Percentiles rank a stretch among this genome's conserved stretches.
Evolutionary conservation across 2,888 invertebrate species (phyloP).

Genomic region (Pristionchus maxplancki): DNA sequence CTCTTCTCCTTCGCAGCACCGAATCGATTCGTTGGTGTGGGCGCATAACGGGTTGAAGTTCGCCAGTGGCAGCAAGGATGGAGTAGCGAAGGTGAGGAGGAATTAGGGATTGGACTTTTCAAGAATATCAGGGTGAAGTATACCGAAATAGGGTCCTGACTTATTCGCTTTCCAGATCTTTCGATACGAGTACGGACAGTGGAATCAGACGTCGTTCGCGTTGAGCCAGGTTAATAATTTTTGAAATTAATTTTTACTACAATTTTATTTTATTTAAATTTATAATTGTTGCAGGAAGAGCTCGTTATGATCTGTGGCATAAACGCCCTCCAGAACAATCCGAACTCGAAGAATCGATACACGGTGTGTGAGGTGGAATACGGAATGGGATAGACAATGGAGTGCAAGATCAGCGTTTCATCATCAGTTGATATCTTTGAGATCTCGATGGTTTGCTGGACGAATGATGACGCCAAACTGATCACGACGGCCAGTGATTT

Average conservation of each 20-base stretch:
- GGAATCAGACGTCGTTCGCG: slow-evolving; percentile 48
- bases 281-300: neutral
- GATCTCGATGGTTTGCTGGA: slow-evolving; percentile 98
- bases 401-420: neutral
- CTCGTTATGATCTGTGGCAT: slow-evolving; percentile 60
- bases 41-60: slow-evolving; percentile 90
- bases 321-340: slow-evolving; percentile 58
- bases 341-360: slow-evolving; percentile 54
- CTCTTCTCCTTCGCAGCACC: slow-evolving; percentile 81
- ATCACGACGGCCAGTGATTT: slow-evolving; percentile 85
- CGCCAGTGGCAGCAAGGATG: slow-evolving; percentile 95
- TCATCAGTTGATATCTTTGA: neutral
- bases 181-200: slow-evolving; percentile 54
- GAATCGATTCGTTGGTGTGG: slow-evolving; percentile 97
- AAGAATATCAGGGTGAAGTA: neutral
- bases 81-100: slow-evolving; percentile 84
- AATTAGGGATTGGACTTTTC: neutral
- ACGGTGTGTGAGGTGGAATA: slow-evolving; percentile 44
- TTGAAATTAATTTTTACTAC: neutral
- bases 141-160: neutral
- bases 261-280: neutral
- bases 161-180: slow-evolving; percentile 54
- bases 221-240: slow-evolving; percentile 28
- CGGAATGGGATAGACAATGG: neutral
- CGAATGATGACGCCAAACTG: slow-evolving; percentile 88